Base-by-base conservation (phyloP, 2,113 vertebrate genomes). In the Triplophysa tibetana region DNA sequence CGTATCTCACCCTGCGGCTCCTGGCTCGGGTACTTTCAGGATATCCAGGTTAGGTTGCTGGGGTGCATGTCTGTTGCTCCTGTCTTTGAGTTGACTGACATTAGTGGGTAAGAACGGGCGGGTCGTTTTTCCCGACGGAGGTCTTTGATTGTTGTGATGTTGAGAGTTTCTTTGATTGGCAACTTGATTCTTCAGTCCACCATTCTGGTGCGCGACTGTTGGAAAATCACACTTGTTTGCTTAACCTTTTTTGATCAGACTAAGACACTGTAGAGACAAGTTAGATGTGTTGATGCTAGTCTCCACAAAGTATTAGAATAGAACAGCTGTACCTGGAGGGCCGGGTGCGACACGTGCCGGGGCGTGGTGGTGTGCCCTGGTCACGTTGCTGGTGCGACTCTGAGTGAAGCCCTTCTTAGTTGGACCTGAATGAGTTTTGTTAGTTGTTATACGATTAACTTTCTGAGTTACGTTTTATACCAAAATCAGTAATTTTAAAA, bases 21-120 rank as follows among this genome's bases (percentile, higher is more conserved):
- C 98, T 87, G 97, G 96, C 43, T 99, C 98, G 0, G 98, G 98
- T 17, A 99, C 98, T 85, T 85, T 94, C 77, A 99, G 93, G 86
- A 96, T 99, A 84, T 98, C 97, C 86, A 98, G 80, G 90, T 96
- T 95, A 9, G 91, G 88, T 84, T 95, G 93, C 2, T 86, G 80
- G 8, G 80, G 24, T 24, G 66, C 29, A 17, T 79, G 93, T 5
- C 93, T 90, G 87, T 91, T 93, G 52, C 92, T 84, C 13, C 85
- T 94, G 70, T 93, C 91, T 17, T 90, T 91, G 58, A 78, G 75
- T 84, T 89, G 91, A 76, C 84, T 91, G 45, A 83, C 86, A 0
- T 92, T 95, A 67, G 85, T 89, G 1, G 98, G 98, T 87, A 99
- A 87, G 70, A 91, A 88, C 0, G 97, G 96, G 4, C 91, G 92